Evolutionary conservation across 2,888 invertebrate species (phyloP).

Genomic region (Coremacera marginata): DNA sequence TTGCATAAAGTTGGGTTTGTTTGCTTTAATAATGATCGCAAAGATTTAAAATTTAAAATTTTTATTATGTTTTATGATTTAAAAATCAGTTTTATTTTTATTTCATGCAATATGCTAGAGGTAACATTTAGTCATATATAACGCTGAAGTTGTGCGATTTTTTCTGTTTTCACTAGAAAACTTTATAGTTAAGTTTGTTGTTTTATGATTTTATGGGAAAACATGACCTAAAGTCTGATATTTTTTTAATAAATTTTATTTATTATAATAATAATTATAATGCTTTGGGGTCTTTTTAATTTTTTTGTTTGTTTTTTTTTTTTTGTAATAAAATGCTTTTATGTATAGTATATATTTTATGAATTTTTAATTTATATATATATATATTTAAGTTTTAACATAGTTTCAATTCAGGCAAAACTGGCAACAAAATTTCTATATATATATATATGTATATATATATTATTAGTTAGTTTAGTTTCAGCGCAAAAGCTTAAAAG

Average conservation of each 20-base stretch:
- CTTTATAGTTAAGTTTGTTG: conserved; percentile 28
- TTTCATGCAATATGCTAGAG: not conserved
- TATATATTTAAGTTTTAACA: conserved; percentile 63
- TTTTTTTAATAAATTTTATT: conserved; percentile 53
- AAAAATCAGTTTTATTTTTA: not conserved
- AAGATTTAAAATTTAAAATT: not conserved
- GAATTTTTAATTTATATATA: conserved; percentile 16
- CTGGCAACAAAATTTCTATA: conserved; percentile 67
- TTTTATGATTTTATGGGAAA: conserved; percentile 41
- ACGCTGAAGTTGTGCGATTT: not conserved
- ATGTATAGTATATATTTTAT: conserved; percentile 36
- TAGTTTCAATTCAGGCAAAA: conserved; percentile 69
- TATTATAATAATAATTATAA: conserved; percentile 53
- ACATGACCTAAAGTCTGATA: conserved; percentile 40
- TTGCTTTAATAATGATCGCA: too few species aligned
- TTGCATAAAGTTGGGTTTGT: not conserved
- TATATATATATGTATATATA: conserved; percentile 43
- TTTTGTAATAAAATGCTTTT: conserved; percentile 34
- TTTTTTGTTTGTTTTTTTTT: conserved; percentile 19
- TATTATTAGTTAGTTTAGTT: conserved; percentile 33
- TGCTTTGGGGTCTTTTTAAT: conserved; percentile 32
- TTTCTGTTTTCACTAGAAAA: not conserved
- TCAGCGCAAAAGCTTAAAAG: conserved; percentile 24
- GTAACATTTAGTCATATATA: conserved; percentile 3
- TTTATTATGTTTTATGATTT: not conserved